Percentiles rank a stretch among this genome's conserved stretches.
Evolutionary conservation across 2,113 vertebrate genomes (phyloP).

Genomic region (Scopus umbretta): DNA sequence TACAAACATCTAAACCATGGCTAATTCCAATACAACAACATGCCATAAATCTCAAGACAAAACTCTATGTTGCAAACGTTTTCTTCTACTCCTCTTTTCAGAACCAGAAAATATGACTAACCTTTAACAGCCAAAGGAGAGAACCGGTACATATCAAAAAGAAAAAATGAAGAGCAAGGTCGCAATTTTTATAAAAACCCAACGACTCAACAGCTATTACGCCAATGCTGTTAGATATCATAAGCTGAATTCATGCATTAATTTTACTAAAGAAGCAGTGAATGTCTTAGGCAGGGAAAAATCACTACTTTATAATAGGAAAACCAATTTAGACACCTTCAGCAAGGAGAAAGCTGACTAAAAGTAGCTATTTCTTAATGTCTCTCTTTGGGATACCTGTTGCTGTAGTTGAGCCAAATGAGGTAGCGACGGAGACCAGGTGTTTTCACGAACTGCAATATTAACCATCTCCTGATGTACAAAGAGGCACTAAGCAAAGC

Average conservation of each 20-base stretch:
- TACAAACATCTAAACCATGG: background rate
- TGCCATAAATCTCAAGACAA: background rate
- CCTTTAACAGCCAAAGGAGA: background rate
- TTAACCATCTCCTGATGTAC: background rate
- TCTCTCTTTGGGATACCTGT: background rate
- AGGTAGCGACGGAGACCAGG: rapidly evolving
- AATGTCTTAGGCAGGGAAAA: background rate
- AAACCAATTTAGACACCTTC: background rate
- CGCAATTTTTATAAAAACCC: background rate
- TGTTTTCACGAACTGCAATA: background rate
- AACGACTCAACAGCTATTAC: background rate
- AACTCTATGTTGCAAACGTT: background rate
- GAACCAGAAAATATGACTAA: background rate
- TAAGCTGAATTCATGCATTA: background rate
- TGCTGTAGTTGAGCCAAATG: background rate
- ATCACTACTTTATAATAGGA: background rate
- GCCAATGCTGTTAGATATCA: background rate
- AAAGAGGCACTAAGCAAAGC: background rate
- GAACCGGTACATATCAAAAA: background rate
- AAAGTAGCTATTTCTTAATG: background rate
- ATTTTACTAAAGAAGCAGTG: background rate
- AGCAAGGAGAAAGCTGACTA: background rate
- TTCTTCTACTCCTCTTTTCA: background rate
- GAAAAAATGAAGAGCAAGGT: background rate
- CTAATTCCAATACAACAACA: background rate